Base-by-base conservation (phyloP, 92 coral and sea anemone genomes). In the Pocillopora meandrina region DNA sequence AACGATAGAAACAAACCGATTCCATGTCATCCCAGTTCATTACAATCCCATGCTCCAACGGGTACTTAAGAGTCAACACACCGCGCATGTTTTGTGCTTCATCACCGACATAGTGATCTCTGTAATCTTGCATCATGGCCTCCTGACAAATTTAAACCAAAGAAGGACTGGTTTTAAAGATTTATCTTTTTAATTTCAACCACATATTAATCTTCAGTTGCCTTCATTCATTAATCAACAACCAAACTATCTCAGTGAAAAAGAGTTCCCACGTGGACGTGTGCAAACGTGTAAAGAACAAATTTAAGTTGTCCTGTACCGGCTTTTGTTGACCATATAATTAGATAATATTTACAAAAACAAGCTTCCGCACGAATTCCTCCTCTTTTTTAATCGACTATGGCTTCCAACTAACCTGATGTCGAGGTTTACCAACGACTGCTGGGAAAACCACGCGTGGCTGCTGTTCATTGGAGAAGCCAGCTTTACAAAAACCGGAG, bases 1-100 rank as follows among this genome's bases (percentile, higher is more conserved):
- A 21, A 12, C 1, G 15, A 55, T 17, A 49, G n/a, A 1, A 52
- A 59, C 98, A 64, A 61, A 97, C 99, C 95, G 92, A 72, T 62
- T 97, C 99, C 99, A 97, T 97, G 74, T 89, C 97, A 73, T 97
- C 97, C 99, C 99, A 97, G 89, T 97, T 90, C 13, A 85, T 83
- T 14, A 97, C 99, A 49, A 92, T 86, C 52, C 99, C 99, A 84
- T 91, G 95, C 72, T 95, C 93, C 94, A 97, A 74, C n/a, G 99
- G 99, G 86, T 91, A 93, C 61, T 89, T 92, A 68, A 97, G 93
- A 65, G 91, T 91, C 33, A 95, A 84, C 21, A 94, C 94, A 55
- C 93, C 97, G 34, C 95, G 98, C 92, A 97, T 91, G 85, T 74
- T 80, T 90, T 92, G 95, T 58, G 98, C 98, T 1, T 92, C 99